A percentile compares a stretch with the other conserved stretches of the same genome.
Evolutionary conservation across 2,113 vertebrate species (phyloP).

Genomic region (Mugil cephalus): DNA sequence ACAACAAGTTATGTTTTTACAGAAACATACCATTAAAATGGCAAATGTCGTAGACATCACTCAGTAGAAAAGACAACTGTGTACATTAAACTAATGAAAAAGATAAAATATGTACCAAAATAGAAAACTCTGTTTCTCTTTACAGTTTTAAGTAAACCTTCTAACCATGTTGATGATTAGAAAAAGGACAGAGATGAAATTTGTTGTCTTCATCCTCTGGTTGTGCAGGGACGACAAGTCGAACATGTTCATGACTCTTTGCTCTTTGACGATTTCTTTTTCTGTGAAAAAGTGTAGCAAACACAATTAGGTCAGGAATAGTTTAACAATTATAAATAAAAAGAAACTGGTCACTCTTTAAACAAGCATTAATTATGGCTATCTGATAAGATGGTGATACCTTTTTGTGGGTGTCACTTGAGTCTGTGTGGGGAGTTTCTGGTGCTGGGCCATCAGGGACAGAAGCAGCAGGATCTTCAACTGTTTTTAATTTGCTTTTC

Average conservation of each 20-base stretch:
- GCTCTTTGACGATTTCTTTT: constrained; percentile 69
- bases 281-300: constrained; percentile 57
- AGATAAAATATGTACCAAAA: constrained; percentile 31
- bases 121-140: neutral
- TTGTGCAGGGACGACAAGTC: neutral
- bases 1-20: neutral
- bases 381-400: constrained; percentile 17
- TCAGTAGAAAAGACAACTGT: neutral
- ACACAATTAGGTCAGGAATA: too few relatives aligned
- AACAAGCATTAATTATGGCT: too few relatives aligned
- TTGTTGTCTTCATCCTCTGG: neutral
- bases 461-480: constrained; percentile 22
- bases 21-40: constrained; percentile 16
- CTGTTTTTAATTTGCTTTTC: constrained; percentile 58
- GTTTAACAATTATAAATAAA: too few relatives aligned
- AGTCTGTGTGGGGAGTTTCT: constrained; percentile 4
- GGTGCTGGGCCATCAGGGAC: neutral
- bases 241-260: constrained; percentile 24
- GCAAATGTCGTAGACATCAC: neutral
- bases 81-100: constrained; percentile 4
- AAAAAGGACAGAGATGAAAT: neutral
- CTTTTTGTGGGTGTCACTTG: constrained; percentile 51
- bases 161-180: neutral
- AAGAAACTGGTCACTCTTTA: neutral
- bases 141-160: constrained; percentile 20